These are phyloP conservation scores for Drosophila mayri DNA, from an alignment of 1,140 invertebrate species.

Conservation along the genomic window DNA sequence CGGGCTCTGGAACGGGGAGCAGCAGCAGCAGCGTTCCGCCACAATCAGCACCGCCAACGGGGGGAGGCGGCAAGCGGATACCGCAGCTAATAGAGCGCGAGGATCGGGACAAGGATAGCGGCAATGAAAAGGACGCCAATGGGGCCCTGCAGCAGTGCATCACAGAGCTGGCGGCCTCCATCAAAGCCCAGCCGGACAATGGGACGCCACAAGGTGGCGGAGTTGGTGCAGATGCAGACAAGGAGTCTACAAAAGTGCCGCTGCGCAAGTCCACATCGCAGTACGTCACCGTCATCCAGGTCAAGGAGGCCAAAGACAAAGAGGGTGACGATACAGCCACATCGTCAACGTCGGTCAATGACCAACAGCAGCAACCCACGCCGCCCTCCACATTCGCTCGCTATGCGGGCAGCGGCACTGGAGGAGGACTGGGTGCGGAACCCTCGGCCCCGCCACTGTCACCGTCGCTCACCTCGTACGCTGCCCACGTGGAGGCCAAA, in stretches of 20 bases:
- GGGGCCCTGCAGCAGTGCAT: constrained; percentile 87
- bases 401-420: constrained; percentile 30
- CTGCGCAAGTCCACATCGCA: constrained; percentile 87
- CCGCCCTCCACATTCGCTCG: constrained; percentile 68
- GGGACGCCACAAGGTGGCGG: constrained; percentile 10
- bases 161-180: constrained; percentile 87
- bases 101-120: constrained; percentile 74
- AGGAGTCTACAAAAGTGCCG: constrained; percentile 20
- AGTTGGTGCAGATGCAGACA: constrained; percentile 5
- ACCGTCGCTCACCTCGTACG: constrained; percentile 84
- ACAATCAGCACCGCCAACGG: constrained; percentile 55
- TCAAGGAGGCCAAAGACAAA: constrained; percentile 87
- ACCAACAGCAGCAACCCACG: constrained; percentile 34
- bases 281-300: constrained; percentile 95
- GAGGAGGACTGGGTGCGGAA: constrained; percentile 38
- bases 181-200: constrained; percentile 67
- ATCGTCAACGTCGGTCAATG: constrained; percentile 29
- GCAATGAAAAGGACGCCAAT: constrained; percentile 80
- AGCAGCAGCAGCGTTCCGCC: constrained; percentile 39
- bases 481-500: constrained; percentile 85
- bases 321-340: constrained; percentile 50
- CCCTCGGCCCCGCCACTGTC: constrained; percentile 78
- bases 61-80: constrained; percentile 38
- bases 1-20: constrained; percentile 1
- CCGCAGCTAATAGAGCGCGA: constrained; percentile 76